Base-by-base conservation (phyloP, 1,140 invertebrate genomes). In the Penaeus japonicus region DNA sequence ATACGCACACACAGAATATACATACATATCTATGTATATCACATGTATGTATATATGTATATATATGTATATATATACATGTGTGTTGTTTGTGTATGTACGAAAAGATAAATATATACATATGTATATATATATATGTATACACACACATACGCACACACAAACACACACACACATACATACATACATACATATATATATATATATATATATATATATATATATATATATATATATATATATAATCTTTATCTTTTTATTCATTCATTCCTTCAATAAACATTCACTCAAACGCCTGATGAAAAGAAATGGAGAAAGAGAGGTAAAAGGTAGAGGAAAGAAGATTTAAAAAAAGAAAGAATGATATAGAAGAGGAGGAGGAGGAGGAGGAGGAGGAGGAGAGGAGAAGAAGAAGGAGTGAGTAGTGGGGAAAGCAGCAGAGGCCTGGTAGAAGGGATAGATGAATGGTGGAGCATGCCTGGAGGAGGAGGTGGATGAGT, bases 1-100 rank as follows among this genome's bases (percentile, higher is more conserved):
- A 78, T 53, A 78, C 32, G 39, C 75, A 78, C 73, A 77, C 73
- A 77, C 73, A 77, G n/a, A n/a, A n/a, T n/a, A n/a, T 39, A 39
- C 7, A 7, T 39, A 39, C 7, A 7, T 39, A 39, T 39, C 7
- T 39, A 39, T 39, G 7, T 39, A 39, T 39, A 7, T 39, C 27
- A 35, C 32, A 35, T 53, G 54, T 53, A 35, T 53, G 54, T 53
- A 35, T 53, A 35, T 53, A 35, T 53, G 39, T 39, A 77, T 39
- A 77, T 39, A 77, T 39, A 77, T 39, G 30, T 39, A 77, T 39
- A 77, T 39, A 77, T 39, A 77, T 39, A 77, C 24, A 77, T 39
- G 30, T 39, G 24, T 35, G 39, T 39, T 65, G 17, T 65, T 5
- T 65, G 17, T 65, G 17, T 65, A 17, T 65, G 17, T 65, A 17